Base-by-base conservation (phyloP, 2,797 vertebrate species). In the Oophaga sylvatica region DNA sequence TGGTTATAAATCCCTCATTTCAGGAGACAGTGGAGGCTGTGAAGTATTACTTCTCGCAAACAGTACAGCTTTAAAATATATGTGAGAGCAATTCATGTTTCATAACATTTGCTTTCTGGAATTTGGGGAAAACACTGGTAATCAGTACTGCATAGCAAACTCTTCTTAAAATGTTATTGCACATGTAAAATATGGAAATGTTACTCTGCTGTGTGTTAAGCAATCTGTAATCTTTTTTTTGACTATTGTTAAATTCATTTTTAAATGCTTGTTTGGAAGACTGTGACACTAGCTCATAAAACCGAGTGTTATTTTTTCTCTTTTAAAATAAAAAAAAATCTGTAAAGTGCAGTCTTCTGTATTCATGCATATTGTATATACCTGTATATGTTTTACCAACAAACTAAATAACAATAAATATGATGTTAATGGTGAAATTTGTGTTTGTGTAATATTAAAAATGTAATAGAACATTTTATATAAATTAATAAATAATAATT, bases 401-500 rank as follows among this genome's bases (percentile, higher is more conserved):
- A 97, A 97, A 97, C 97, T 97, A 97, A 98, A 98, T 97, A 97
- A 98, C 97, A 99, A 98, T 99, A 99, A 99, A 99, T 98, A 98
- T 97, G 97, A 98, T 92, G 97, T 97, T 97, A 98, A 98, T 96
- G 96, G 97, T 98, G 97, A 87, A 89, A 88, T 91, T 91, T 91
- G 90, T 92, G 82, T 62, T 20, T 79, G 57, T n/a, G 0, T 48
- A 48, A 48, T 75, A 75, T n/a, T 22, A 19, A 75, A 2, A 41
- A 41, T 5, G 35, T 41, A 41, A 41, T 41, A 3, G 3, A 41
- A 41, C 35, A 41, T 41, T 41, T 41, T 41, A 41, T 41, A 3
- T 41, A 41, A 41, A 41, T 41, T 41, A 41, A 26, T 26, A 26
- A 26, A 26, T 26, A 26, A 26, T 26, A 26, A 26, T 26, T 26